These are phyloP conservation scores for Heterohyrax brucei DNA, from an alignment of 2,797 vertebrate genomes.

Conservation along the genomic window DNA sequence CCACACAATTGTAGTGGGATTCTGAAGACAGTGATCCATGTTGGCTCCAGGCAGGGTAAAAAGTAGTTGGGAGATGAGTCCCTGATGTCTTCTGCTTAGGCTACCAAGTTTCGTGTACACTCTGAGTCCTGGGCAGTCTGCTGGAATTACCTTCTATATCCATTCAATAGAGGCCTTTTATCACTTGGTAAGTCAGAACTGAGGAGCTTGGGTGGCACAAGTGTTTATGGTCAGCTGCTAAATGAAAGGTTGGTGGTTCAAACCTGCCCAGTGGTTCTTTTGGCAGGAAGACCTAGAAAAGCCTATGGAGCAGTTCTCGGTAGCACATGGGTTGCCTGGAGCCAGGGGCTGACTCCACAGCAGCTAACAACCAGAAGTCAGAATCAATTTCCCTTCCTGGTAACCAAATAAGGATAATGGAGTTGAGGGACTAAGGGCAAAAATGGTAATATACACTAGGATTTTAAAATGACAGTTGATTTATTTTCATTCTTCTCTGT, in stretches of 20 bases:
- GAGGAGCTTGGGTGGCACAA: not conserved
- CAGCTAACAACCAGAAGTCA: not conserved
- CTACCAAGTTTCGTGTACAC: not conserved
- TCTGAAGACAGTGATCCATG: not conserved
- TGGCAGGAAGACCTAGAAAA: not conserved
- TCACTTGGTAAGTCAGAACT: not conserved
- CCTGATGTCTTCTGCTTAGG: not conserved
- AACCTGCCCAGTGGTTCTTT: not conserved
- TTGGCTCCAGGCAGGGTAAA: not conserved
- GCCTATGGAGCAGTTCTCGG: not conserved
- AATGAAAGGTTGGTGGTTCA: not conserved
- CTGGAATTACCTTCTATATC: not conserved
- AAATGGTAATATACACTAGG: not conserved
- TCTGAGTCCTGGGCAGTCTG: not conserved
- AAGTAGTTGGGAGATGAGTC: not conserved
- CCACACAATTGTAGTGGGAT: not conserved
- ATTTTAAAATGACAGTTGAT: not conserved
- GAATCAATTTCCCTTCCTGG: slow-evolving; percentile 47
- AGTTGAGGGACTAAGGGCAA: not conserved
- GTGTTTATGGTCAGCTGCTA: not conserved
- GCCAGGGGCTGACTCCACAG: no score
- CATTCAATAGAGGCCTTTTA: slow-evolving; percentile 16
- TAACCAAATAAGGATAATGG: slow-evolving; percentile 1
- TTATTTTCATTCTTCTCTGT: not conserved
- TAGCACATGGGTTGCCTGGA: not conserved